Evolutionary conservation across 2,113 vertebrate genomes (phyloP).

Genomic region (Suncus etruscus): DNA sequence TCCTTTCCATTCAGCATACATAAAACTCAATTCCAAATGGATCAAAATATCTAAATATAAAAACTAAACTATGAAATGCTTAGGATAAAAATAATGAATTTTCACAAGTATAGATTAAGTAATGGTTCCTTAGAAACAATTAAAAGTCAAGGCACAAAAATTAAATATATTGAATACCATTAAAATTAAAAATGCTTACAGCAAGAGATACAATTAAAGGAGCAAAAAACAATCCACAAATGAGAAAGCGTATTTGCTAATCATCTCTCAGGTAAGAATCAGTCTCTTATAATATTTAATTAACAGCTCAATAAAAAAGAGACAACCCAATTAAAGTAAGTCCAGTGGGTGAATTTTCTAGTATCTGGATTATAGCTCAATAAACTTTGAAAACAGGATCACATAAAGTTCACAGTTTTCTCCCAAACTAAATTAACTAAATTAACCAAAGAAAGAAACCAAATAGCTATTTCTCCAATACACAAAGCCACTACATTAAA

Average conservation of each 20-base stretch:
- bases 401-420: not conserved
- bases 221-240: constrained; percentile 1
- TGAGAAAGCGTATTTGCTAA: not conserved
- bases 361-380: not conserved
- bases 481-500: not conserved
- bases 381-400: not conserved
- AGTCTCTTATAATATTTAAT: not conserved
- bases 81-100: not conserved
- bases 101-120: not conserved
- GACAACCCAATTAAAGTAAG: not conserved
- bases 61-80: not conserved
- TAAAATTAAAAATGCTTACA: not conserved
- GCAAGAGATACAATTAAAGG: not conserved
- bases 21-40: not conserved
- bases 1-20: not conserved
- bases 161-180: not conserved
- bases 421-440: not conserved
- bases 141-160: constrained; percentile 1
- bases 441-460: not conserved
- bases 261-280: not conserved
- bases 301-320: not conserved
- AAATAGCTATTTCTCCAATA: constrained; percentile 10
- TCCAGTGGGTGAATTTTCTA: not conserved
- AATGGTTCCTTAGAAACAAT: not conserved
- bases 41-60: not conserved